phyloP scores from a whole-genome alignment of 2,888 invertebrate genomes.

The Dryococelus australis region DNA sequence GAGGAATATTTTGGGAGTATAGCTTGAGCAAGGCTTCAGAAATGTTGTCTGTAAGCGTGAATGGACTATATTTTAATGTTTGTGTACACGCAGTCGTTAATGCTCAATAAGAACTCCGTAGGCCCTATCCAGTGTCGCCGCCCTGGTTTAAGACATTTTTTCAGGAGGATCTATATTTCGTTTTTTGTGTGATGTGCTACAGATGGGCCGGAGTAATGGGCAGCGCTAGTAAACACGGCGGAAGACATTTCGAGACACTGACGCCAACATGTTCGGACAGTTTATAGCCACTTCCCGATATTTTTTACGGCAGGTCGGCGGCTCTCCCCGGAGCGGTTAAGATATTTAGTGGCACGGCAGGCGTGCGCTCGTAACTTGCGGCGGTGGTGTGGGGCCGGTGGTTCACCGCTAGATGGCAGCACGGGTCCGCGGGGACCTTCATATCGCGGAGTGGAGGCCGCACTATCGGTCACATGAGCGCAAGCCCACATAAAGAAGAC shows the following conservation, averaged over 20 bases:
- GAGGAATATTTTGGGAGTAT: too few species aligned
- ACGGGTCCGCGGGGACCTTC: background rate
- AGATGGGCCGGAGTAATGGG: background rate
- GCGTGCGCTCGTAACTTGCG: background rate
- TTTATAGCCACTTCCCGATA: conserved; percentile 16
- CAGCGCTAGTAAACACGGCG: background rate
- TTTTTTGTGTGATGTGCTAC: background rate
- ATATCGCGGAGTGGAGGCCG: background rate
- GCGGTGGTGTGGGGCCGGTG: background rate
- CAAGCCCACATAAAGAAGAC: background rate
- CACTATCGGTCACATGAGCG: background rate
- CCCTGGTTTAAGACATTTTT: too few species aligned
- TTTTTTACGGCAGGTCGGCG: conserved; percentile 4
- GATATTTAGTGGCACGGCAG: background rate
- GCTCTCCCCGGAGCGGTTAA: background rate
- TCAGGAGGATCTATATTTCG: background rate
- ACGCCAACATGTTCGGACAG: background rate
- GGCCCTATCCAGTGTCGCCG: too few species aligned
- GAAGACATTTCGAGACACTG: background rate
- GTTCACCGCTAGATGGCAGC: background rate
- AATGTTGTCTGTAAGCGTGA: too few species aligned
- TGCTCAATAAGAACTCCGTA: too few species aligned
- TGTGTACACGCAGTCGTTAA: too few species aligned
- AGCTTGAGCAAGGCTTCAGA: too few species aligned
- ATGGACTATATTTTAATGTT: too few species aligned